Evolutionary conservation across 2,888 invertebrate species (phyloP).

Genomic region (Tachystola acroxantha): DNA sequence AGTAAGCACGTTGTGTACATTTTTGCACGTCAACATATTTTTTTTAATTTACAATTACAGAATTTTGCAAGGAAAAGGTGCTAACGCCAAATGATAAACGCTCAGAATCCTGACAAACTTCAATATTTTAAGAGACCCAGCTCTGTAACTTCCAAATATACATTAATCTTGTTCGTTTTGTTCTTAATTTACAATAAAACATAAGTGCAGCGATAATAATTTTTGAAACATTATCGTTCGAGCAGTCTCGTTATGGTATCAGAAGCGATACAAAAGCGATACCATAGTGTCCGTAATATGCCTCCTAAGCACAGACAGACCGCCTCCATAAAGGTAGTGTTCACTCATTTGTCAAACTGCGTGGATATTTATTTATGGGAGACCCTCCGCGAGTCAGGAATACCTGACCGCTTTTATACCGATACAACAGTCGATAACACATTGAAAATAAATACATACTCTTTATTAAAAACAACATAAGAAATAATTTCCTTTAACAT

Average conservation of each 20-base stretch:
- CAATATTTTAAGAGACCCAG: no score
- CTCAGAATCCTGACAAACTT: no score
- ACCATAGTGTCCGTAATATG: conserved; percentile 23
- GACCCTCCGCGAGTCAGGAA: conserved; percentile 65
- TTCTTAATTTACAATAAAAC: no score
- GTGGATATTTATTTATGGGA: conserved; percentile 71
- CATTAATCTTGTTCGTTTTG: no score
- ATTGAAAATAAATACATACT: neutral
- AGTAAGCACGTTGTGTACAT: no score
- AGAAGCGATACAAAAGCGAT: conserved; percentile 8
- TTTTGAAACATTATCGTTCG: no score
- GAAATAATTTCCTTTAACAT: neutral
- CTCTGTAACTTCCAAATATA: no score
- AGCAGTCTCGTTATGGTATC: conserved; percentile 7
- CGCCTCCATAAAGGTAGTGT: conserved; percentile 63
- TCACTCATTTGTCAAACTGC: conserved; percentile 71
- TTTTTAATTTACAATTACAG: no score
- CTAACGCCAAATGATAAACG: no score
- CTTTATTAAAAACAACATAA: neutral
- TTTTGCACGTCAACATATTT: no score
- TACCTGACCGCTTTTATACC: conserved; percentile 37
- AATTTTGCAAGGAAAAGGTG: no score
- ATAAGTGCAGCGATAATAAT: no score
- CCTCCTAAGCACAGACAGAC: conserved; percentile 32
- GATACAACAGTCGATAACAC: conserved; percentile 9